A percentile compares a stretch with the other conserved stretches of the same genome.
phyloP scores from a whole-genome alignment of 2,113 vertebrate species.

The Protobothrops mucrosquamatus region DNA sequence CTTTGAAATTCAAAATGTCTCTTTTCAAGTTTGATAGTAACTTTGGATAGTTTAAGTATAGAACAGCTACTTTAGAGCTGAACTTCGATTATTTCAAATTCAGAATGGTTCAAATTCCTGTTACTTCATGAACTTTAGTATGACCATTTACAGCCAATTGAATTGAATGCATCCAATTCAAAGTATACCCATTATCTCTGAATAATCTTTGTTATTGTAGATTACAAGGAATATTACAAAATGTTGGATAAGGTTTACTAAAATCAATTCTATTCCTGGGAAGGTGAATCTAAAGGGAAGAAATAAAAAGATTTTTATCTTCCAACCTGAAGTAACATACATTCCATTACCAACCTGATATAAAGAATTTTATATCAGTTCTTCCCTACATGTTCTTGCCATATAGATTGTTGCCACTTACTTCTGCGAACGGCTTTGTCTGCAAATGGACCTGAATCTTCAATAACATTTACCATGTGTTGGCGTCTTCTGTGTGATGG shows the following conservation, averaged over 20 bases:
- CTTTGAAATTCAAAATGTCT: background rate
- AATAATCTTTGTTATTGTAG: background rate
- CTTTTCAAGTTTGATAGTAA: background rate
- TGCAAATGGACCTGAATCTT: slow-evolving; percentile 13
- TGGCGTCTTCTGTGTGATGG: background rate
- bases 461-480: fast-evolving
- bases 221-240: background rate
- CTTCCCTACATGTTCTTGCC: background rate
- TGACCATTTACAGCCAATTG: background rate
- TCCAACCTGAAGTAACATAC: background rate
- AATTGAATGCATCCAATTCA: background rate
- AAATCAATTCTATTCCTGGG: background rate
- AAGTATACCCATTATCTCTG: background rate
- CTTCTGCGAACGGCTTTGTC: slow-evolving; percentile 42
- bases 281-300: background rate
- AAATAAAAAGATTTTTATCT: background rate
- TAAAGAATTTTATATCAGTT: background rate
- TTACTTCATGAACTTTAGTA: background rate
- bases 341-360: background rate
- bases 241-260: background rate
- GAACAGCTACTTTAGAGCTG: background rate
- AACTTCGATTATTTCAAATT: background rate
- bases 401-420: slow-evolving; percentile 27
- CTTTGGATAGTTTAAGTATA: background rate
- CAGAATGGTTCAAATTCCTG: background rate